A percentile compares a stretch with the other conserved stretches of the same genome.
phyloP scores from a whole-genome alignment of 2,888 invertebrate genomes.

The Trachelus tabidus region DNA sequence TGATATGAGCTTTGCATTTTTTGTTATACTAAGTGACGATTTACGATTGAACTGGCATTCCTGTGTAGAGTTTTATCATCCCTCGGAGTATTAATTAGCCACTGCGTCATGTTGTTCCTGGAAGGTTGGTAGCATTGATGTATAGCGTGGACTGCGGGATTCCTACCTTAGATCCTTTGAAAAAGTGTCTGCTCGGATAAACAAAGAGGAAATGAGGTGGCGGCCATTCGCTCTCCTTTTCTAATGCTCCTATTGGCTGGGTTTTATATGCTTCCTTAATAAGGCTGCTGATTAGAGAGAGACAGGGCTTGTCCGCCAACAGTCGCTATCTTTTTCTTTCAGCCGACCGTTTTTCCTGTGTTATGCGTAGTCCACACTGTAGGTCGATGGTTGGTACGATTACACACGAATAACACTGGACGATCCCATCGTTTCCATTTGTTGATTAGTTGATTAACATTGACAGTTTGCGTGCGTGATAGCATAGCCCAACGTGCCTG shows the following conservation, averaged over 20 bases:
- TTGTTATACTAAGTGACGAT: neutral
- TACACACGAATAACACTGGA: neutral
- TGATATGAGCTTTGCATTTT: neutral
- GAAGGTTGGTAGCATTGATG: neutral
- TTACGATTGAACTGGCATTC: neutral
- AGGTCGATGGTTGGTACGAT: neutral
- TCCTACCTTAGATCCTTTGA: no score
- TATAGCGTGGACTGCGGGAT: no score
- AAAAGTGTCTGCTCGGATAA: no score
- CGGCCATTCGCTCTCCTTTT: no score
- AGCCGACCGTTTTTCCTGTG: no score
- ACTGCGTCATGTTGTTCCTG: neutral
- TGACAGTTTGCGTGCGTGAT: slow-evolving; percentile 8
- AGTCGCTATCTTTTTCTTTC: no score
- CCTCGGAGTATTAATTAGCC: neutral
- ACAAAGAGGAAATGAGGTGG: no score
- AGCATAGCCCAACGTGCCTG: neutral
- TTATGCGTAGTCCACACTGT: no score
- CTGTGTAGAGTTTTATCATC: neutral
- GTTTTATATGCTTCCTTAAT: no score
- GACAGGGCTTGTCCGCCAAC: no score
- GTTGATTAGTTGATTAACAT: slow-evolving; percentile 11
- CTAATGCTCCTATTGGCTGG: no score
- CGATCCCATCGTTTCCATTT: slow-evolving; percentile 11
- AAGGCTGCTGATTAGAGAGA: no score